phyloP scores from a whole-genome alignment of 2,797 vertebrate species.

The Sitta carolinensis region DNA sequence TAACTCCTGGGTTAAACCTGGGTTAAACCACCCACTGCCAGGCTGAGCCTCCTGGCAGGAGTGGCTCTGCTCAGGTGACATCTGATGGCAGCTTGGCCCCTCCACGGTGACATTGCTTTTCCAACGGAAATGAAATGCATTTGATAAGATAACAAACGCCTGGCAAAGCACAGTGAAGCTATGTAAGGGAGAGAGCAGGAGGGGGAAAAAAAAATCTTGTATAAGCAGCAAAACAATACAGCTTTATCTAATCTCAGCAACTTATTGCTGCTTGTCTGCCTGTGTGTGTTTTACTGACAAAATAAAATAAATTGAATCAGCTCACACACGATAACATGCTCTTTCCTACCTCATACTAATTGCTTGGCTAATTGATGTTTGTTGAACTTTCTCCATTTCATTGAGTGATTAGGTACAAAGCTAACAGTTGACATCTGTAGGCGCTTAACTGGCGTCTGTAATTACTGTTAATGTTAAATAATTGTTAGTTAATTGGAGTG shows the following conservation, averaged over 20 bases:
- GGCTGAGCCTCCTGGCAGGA: background rate
- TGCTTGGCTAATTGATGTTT: constrained; percentile 88
- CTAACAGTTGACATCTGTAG: constrained; percentile 92
- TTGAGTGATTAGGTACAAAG: constrained; percentile 89
- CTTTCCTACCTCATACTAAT: constrained; percentile 87
- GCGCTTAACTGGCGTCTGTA: constrained; percentile 87
- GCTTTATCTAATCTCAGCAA: constrained; percentile 80
- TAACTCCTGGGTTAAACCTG: background rate
- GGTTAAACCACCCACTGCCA: background rate
- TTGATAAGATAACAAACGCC: constrained; percentile 72
- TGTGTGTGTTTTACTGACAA: constrained; percentile 81
- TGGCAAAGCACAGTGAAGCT: constrained; percentile 62
- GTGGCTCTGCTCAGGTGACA: background rate
- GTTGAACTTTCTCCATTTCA: constrained; percentile 90
- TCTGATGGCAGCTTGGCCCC: background rate
- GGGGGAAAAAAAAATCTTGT: constrained; percentile 35
- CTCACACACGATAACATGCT: constrained; percentile 83
- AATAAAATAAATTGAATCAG: constrained; percentile 86
- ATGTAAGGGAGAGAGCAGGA: constrained; percentile 22
- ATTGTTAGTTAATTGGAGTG: constrained; percentile 95
- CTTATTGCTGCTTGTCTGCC: constrained; percentile 71
- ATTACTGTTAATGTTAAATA: constrained; percentile 97
- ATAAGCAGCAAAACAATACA: constrained; percentile 73
- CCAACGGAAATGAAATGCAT: constrained; percentile 54
- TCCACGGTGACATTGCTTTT: background rate